Conservation (phyloP, 2,113 vertebrate species). For the Anas platyrhynchos region DNA sequence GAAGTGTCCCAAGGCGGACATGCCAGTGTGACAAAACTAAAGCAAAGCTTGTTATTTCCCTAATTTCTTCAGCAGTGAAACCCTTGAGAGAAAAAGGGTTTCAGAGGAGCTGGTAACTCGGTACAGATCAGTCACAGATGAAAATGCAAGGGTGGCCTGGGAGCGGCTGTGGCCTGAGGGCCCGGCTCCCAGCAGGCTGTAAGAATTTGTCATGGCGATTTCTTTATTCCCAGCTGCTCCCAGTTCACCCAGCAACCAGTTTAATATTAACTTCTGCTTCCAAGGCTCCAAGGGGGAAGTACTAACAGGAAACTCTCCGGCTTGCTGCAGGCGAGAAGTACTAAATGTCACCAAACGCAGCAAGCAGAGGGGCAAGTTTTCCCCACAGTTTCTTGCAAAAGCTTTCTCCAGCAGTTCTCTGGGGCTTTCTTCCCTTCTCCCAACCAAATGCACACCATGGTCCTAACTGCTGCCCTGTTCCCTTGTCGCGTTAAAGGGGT, state of each 20-base stretch:
- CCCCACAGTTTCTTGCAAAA: background rate
- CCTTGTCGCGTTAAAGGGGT: too few relatives aligned
- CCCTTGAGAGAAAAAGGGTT: background rate
- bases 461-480: background rate
- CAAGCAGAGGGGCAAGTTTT: background rate
- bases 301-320: background rate
- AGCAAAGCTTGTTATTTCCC: background rate
- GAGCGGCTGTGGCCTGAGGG: fast-evolving
- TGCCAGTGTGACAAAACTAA: background rate
- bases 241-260: background rate
- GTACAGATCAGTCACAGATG: background rate
- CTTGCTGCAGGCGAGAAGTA: background rate
- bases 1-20: background rate
- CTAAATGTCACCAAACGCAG: background rate
- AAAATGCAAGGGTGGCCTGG: background rate
- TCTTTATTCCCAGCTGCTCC: background rate
- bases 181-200: background rate
- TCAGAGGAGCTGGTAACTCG: background rate
- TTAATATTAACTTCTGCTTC: slow-evolving; percentile 25
- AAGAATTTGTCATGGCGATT: background rate
- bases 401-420: background rate
- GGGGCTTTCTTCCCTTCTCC: background rate
- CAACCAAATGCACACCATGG: background rate
- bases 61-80: fast-evolving
- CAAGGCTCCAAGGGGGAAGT: background rate